phyloP scores from a whole-genome alignment of 2,888 invertebrate genomes.

The Chaitophorus viminalis region DNA sequence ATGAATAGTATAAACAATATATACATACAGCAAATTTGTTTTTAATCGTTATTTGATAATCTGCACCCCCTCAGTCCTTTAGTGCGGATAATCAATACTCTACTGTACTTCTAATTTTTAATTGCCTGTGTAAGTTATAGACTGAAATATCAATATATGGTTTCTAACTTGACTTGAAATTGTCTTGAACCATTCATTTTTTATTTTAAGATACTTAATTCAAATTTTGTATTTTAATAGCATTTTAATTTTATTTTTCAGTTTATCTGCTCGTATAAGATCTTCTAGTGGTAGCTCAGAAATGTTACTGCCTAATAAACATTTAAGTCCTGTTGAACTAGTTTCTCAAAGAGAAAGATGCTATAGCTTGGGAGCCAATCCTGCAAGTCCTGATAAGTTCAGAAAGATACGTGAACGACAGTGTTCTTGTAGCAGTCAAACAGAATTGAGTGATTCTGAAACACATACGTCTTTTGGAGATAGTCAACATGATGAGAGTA shows the following conservation, averaged over 20 bases:
- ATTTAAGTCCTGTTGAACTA: slow-evolving; percentile 53
- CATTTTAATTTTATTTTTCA: slow-evolving; percentile 14
- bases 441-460: slow-evolving; percentile 68
- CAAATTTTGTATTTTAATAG: background rate
- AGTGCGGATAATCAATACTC: too few species aligned
- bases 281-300: slow-evolving; percentile 56
- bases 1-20: too few species aligned
- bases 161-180: too few species aligned
- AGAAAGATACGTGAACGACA: slow-evolving; percentile 67
- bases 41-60: too few species aligned
- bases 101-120: too few species aligned
- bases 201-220: too few species aligned
- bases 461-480: slow-evolving; percentile 54
- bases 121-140: too few species aligned
- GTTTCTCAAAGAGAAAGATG: slow-evolving; percentile 70
- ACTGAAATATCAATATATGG: too few species aligned
- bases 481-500: slow-evolving; percentile 65
- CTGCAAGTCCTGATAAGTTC: slow-evolving; percentile 69
- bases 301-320: slow-evolving; percentile 60
- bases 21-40: too few species aligned
- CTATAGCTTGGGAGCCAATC: slow-evolving; percentile 74
- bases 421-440: slow-evolving; percentile 80
- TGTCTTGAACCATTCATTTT: too few species aligned
- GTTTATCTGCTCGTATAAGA: slow-evolving; percentile 49
- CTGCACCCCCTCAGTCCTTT: too few species aligned